Conservation (phyloP, 2,888 invertebrate species). For the Scaptomyza cyrtandrae region DNA sequence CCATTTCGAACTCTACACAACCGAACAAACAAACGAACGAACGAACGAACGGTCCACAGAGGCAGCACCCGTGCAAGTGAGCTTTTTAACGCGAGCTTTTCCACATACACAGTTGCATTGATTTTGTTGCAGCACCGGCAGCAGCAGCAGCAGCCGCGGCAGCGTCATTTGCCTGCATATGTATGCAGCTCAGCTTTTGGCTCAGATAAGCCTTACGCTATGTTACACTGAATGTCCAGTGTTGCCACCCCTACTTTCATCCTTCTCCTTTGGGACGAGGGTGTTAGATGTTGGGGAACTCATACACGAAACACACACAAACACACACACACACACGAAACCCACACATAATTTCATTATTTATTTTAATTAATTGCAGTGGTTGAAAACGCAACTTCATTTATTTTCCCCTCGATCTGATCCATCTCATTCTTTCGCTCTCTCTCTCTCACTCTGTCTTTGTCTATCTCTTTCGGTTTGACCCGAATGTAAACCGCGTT, state of each 20-base stretch:
- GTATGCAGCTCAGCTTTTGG: slow-evolving; percentile 42
- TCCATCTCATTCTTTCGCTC: background rate
- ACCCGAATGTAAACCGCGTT: slow-evolving; percentile 52
- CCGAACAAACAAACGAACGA: background rate
- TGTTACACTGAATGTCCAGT: slow-evolving; percentile 2
- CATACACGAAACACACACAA: too few species aligned
- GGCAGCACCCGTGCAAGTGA: slow-evolving; percentile 2
- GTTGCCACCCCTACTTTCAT: background rate
- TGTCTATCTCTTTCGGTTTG: slow-evolving; percentile 28
- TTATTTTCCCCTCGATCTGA: background rate
- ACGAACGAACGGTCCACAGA: background rate
- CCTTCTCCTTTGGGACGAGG: too few species aligned
- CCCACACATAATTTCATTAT: slow-evolving; percentile 62
- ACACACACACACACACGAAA: background rate
- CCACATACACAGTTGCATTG: slow-evolving; percentile 54
- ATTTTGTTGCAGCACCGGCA: slow-evolving; percentile 38
- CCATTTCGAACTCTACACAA: slow-evolving; percentile 39
- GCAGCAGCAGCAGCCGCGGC: slow-evolving; percentile 1
- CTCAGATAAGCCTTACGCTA: slow-evolving; percentile 37
- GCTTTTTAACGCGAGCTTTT: slow-evolving; percentile 38
- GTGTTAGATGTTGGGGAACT: too few species aligned
- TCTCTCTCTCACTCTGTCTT: background rate
- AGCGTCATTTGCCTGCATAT: slow-evolving; percentile 21
- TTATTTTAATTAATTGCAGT: slow-evolving; percentile 75
- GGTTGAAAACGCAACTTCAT: slow-evolving; percentile 48